phyloP scores from a whole-genome alignment of 2,888 invertebrate species.

The Agriopis marginaria region DNA sequence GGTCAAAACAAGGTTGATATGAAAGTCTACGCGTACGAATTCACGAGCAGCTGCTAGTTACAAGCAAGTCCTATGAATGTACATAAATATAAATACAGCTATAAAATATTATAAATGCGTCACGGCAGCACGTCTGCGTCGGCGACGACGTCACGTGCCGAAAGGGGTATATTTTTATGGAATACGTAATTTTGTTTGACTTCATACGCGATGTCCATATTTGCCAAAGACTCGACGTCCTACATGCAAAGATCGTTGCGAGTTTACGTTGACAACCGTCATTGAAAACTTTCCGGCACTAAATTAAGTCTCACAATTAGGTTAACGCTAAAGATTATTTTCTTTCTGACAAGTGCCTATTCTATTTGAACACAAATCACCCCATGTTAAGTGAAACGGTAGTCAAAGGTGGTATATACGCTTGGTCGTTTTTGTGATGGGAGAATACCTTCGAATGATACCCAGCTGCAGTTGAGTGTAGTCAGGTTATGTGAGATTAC shows the following conservation, averaged over 20 bases:
- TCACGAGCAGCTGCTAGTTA: too few relatives aligned
- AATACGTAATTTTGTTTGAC: slow-evolving; percentile 86
- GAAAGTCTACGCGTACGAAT: too few relatives aligned
- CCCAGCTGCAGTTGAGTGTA: too few relatives aligned
- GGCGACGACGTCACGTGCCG: slow-evolving; percentile 70
- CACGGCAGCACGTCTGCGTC: slow-evolving; percentile 55
- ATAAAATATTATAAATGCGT: slow-evolving; percentile 36
- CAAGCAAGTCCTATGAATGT: slow-evolving; percentile 30
- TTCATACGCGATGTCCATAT: slow-evolving; percentile 86
- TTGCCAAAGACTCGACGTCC: slow-evolving; percentile 81
- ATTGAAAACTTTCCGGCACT: slow-evolving; percentile 17
- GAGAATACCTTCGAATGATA: too few relatives aligned
- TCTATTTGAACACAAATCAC: too few relatives aligned
- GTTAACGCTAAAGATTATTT: too few relatives aligned
- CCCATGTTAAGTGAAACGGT: too few relatives aligned
- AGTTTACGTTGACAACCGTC: slow-evolving; percentile 58
- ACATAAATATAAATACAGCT: slow-evolving; percentile 55
- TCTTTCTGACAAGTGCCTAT: too few relatives aligned
- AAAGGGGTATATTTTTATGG: slow-evolving; percentile 86
- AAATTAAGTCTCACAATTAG: background rate
- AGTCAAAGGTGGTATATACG: too few relatives aligned
- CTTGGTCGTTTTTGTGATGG: too few relatives aligned
- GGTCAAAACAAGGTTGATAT: too few relatives aligned
- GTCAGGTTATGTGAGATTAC: too few relatives aligned
- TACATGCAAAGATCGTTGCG: slow-evolving; percentile 77